These are phyloP conservation scores for Emesis furor DNA, from an alignment of 2,888 invertebrate genomes.

Conservation along the genomic window DNA sequence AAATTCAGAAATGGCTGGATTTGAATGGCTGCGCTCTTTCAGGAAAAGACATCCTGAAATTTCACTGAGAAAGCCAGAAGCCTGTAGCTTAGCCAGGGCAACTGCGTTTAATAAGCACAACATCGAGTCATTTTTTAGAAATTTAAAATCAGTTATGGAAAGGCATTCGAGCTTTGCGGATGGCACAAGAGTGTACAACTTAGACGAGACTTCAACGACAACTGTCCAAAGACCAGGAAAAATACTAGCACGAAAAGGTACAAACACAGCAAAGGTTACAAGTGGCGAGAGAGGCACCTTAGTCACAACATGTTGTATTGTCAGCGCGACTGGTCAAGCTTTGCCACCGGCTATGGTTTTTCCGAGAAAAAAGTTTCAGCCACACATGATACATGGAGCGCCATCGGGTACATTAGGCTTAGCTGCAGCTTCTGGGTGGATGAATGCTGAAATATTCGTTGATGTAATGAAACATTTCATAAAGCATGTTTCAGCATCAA, in stretches of 20 bases:
- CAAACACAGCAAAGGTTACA: slow-evolving; percentile 44
- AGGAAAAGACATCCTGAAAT: slow-evolving; percentile 31
- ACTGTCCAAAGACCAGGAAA: slow-evolving; percentile 41
- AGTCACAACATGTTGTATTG: slow-evolving; percentile 76
- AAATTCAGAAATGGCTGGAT: slow-evolving; percentile 24
- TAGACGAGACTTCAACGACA: slow-evolving; percentile 38
- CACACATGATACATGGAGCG: slow-evolving; percentile 78
- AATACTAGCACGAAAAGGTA: slow-evolving; percentile 75
- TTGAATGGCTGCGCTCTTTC: slow-evolving; percentile 23
- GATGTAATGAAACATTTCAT: slow-evolving; percentile 75
- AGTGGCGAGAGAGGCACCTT: slow-evolving; percentile 71
- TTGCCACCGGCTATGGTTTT: slow-evolving; percentile 80
- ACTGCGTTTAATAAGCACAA: slow-evolving; percentile 30
- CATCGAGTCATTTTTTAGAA: slow-evolving; percentile 14
- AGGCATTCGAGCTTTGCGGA: slow-evolving; percentile 15
- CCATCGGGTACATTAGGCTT: slow-evolving; percentile 79
- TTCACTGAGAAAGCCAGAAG: slow-evolving; percentile 37
- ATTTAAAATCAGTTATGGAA: slow-evolving; percentile 22
- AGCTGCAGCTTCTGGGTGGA: slow-evolving; percentile 80
- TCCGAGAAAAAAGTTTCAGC: slow-evolving; percentile 77
- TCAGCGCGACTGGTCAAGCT: slow-evolving; percentile 72
- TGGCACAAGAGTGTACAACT: slow-evolving; percentile 22
- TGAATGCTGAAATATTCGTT: slow-evolving; percentile 79
- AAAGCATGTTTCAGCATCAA: slow-evolving; percentile 31
- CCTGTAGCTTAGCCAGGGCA: slow-evolving; percentile 12